Evolutionary conservation across 2,113 vertebrate genomes (phyloP).

Genomic region (Sclerurus mexicanus): DNA sequence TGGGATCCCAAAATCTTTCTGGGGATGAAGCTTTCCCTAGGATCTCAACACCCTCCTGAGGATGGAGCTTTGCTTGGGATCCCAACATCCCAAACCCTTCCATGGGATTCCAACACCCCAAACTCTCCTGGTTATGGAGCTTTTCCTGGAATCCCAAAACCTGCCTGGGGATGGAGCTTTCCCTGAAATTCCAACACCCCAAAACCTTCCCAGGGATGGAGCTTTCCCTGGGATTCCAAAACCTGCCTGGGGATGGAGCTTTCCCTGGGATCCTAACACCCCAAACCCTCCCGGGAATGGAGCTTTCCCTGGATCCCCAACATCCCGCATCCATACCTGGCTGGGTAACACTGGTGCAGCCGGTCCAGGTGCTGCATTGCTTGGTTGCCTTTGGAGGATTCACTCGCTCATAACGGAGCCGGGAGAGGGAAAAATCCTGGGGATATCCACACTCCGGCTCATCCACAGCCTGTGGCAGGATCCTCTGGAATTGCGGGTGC

Average conservation of each 20-base stretch:
- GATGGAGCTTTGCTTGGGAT: not conserved
- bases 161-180: not conserved
- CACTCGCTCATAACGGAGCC: not conserved
- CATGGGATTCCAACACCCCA: accelerated
- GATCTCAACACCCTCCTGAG: not conserved
- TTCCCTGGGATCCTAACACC: not conserved
- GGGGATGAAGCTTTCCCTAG: not conserved
- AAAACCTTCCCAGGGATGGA: not conserved
- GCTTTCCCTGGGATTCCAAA: not conserved
- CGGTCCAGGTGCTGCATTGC: accelerated
- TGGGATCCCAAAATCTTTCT: accelerated
- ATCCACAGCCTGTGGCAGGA: not conserved
- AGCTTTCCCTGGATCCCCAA: not conserved
- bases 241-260: too few species aligned
- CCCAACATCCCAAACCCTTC: not conserved
- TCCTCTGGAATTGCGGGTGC: not conserved
- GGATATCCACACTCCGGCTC: slow-evolving; percentile 5
- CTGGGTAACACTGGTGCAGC: accelerated
- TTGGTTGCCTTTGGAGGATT: not conserved
- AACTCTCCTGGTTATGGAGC: not conserved
- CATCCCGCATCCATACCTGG: not conserved
- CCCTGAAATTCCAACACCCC: not conserved
- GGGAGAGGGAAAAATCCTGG: not conserved
- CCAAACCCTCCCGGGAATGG: not conserved
- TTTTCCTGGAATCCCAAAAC: not conserved